Conservation (phyloP, 2,113 vertebrate species). For the Eonycteris spelaea region DNA sequence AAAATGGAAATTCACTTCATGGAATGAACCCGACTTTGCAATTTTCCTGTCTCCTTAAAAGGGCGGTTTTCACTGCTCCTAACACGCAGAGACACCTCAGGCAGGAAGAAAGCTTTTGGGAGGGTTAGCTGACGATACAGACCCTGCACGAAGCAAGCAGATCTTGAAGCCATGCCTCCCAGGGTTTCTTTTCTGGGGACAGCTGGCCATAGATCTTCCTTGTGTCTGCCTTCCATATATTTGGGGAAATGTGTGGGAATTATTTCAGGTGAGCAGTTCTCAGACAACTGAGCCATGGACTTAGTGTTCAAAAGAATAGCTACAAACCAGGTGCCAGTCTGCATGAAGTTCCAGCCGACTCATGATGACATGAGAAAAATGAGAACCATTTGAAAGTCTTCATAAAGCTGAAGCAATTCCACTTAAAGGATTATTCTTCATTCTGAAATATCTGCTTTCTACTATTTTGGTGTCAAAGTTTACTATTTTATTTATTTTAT, state of each 20-base stretch:
- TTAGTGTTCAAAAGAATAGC: background rate
- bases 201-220: background rate
- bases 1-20: slow-evolving; percentile 44
- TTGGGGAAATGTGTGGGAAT: background rate
- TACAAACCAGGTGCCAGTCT: background rate
- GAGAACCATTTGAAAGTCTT: background rate
- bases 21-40: slow-evolving; percentile 12
- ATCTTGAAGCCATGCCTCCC: background rate
- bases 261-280: background rate
- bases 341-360: background rate
- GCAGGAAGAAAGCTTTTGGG: background rate
- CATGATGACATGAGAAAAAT: background rate
- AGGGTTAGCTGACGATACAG: accelerated
- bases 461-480: background rate
- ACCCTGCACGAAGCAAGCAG: background rate
- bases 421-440: background rate
- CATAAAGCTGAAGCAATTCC: background rate
- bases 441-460: slow-evolving; percentile 5
- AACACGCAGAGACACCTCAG: background rate
- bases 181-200: background rate
- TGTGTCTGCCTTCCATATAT: background rate
- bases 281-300: background rate
- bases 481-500: background rate
- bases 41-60: slow-evolving; percentile 32
- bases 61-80: background rate